These are phyloP conservation scores for Pelosia muscerda DNA, from an alignment of 2,888 invertebrate genomes.

Conservation along the genomic window DNA sequence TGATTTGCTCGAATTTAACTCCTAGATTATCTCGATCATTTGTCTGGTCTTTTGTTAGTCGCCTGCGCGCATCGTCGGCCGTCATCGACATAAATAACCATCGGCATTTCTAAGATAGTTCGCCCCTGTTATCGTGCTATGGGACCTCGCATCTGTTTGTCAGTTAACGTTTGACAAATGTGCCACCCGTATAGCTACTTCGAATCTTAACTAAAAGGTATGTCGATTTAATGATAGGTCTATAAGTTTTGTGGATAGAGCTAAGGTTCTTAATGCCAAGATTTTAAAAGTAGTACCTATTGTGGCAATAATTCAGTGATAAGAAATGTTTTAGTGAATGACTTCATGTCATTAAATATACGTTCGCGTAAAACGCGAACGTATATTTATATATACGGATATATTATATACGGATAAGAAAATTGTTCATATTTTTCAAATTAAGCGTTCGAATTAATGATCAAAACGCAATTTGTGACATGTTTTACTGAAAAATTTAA, in stretches of 20 bases:
- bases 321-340: background rate
- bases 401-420: too few relatives aligned
- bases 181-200: conserved; percentile 78
- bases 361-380: too few relatives aligned
- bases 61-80: conserved; percentile 65
- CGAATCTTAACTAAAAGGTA: conserved; percentile 52
- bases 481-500: too few relatives aligned
- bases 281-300: background rate
- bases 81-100: conserved; percentile 81
- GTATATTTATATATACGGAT: too few relatives aligned
- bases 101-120: conserved; percentile 80
- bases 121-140: conserved; percentile 75
- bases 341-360: too few relatives aligned
- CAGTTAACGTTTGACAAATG: conserved; percentile 72
- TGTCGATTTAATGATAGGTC: conserved; percentile 60
- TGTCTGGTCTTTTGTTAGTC: conserved; percentile 81
- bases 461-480: too few relatives aligned
- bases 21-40: conserved; percentile 80
- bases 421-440: too few relatives aligned
- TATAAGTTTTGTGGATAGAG: conserved; percentile 52
- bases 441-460: background rate
- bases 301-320: background rate
- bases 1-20: conserved; percentile 61
- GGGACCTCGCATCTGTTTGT: conserved; percentile 81
- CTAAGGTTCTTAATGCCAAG: conserved; percentile 20